Percentiles rank a stretch among this genome's conserved stretches.
These are phyloP conservation scores for Tridacna gigas DNA, from an alignment of 2,888 invertebrate genomes.

Conservation along the genomic window DNA sequence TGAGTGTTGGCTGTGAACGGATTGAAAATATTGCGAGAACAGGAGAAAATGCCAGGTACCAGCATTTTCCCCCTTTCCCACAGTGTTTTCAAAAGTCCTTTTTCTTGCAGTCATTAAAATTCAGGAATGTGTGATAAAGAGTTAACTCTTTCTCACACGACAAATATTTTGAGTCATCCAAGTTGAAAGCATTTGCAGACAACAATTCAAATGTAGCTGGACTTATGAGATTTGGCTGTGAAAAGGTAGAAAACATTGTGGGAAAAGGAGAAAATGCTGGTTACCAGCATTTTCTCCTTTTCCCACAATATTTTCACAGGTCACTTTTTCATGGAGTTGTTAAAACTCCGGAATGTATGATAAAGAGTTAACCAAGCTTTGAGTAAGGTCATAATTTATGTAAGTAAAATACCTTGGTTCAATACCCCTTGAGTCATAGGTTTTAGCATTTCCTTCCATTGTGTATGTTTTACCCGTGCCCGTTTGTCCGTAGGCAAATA, in stretches of 20 bases:
- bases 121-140: neutral
- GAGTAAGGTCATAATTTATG: too few relatives aligned
- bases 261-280: neutral
- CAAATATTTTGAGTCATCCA: neutral
- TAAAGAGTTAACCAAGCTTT: neutral
- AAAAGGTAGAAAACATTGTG: neutral
- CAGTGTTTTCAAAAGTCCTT: neutral
- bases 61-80: neutral
- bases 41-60: too few relatives aligned
- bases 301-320: neutral
- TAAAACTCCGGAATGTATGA: too few relatives aligned
- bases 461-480: conserved; percentile 84
- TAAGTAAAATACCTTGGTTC: conserved; percentile 77
- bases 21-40: too few relatives aligned
- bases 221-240: neutral
- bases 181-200: neutral
- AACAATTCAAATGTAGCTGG: neutral
- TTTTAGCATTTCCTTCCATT: conserved; percentile 79
- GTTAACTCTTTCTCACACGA: neutral
- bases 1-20: too few relatives aligned
- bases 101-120: neutral
- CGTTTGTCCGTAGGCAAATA: conserved; percentile 84
- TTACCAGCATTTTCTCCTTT: neutral
- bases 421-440: conserved; percentile 77
- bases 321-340: too few relatives aligned